Evolutionary conservation across 2,888 invertebrate genomes (phyloP).

Genomic region (Dasypolia templi): DNA sequence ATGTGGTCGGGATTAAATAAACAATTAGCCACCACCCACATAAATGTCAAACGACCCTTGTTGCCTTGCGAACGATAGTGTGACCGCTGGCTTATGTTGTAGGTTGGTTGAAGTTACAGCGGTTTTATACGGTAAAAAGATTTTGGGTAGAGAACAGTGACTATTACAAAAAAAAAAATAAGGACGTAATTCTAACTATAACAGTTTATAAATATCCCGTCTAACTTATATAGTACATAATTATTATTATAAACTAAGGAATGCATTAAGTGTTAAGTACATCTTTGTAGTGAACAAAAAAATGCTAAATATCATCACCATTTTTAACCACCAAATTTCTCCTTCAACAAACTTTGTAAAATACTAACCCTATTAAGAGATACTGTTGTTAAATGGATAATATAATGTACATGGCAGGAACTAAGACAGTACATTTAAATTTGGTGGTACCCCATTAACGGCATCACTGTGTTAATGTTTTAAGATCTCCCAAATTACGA

Average conservation of each 20-base stretch:
- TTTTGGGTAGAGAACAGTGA: not conserved
- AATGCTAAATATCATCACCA: not conserved
- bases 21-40: conserved; percentile 75
- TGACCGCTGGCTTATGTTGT: conserved; percentile 68
- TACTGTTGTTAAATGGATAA: too few species aligned
- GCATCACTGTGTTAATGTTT: too few species aligned
- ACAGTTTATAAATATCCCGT: too few species aligned
- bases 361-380: too few species aligned
- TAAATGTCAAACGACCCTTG: conserved; percentile 77
- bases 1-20: conserved; percentile 69
- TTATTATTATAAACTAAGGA: too few species aligned
- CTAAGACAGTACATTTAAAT: not conserved
- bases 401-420: not conserved
- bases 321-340: not conserved
- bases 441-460: too few species aligned
- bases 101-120: conserved; percentile 50
- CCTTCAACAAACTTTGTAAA: not conserved
- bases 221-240: not conserved
- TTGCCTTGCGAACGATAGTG: conserved; percentile 73
- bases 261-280: too few species aligned
- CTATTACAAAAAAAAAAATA: too few species aligned
- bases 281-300: not conserved
- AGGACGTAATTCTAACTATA: too few species aligned
- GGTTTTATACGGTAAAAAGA: conserved; percentile 22
- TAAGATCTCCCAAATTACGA: too few species aligned